A percentile compares a stretch with the other conserved stretches of the same genome.
Conservation (phyloP, 2,113 vertebrate species). For the Carassius auratus region DNA sequence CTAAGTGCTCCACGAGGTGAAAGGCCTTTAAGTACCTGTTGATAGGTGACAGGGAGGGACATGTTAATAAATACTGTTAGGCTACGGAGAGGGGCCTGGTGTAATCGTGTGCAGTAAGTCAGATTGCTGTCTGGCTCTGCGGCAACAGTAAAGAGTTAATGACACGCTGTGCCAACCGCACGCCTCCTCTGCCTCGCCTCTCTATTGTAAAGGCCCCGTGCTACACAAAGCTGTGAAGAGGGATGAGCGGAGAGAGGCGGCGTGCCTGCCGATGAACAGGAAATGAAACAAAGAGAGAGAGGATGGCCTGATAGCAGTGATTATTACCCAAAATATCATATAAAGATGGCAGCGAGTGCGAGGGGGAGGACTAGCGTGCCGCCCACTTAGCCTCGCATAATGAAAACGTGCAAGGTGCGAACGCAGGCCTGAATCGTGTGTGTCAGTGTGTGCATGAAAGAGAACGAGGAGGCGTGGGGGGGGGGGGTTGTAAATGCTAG, state of each 20-base stretch:
- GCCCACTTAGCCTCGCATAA: constrained; percentile 61
- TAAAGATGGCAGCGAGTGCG: constrained; percentile 59
- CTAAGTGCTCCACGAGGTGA: constrained; percentile 45
- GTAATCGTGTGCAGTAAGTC: constrained; percentile 50
- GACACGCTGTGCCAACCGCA: constrained; percentile 59
- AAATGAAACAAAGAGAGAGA: constrained; percentile 62
- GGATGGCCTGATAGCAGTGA: constrained; percentile 61
- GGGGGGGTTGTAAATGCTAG: constrained; percentile 1
- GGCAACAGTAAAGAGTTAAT: constrained; percentile 63
- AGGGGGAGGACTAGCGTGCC: constrained; percentile 54
- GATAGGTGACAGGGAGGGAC: constrained; percentile 56
- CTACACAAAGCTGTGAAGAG: constrained; percentile 56
- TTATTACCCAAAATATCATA: constrained; percentile 64
- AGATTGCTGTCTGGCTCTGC: constrained; percentile 60
- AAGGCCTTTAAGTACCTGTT: constrained; percentile 59
- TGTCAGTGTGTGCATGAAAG: background rate
- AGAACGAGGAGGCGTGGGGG: constrained; percentile 19
- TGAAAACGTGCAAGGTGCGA: constrained; percentile 60
- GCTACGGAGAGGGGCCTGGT: constrained; percentile 31
- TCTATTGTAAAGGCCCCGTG: constrained; percentile 55
- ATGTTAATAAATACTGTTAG: constrained; percentile 60
- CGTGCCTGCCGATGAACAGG: constrained; percentile 59
- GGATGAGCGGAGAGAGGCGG: constrained; percentile 58
- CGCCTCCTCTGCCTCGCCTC: constrained; percentile 59
- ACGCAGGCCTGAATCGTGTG: constrained; percentile 30